Conservation (phyloP, 1,140 invertebrate species). For the Drosophila nasuta region DNA sequence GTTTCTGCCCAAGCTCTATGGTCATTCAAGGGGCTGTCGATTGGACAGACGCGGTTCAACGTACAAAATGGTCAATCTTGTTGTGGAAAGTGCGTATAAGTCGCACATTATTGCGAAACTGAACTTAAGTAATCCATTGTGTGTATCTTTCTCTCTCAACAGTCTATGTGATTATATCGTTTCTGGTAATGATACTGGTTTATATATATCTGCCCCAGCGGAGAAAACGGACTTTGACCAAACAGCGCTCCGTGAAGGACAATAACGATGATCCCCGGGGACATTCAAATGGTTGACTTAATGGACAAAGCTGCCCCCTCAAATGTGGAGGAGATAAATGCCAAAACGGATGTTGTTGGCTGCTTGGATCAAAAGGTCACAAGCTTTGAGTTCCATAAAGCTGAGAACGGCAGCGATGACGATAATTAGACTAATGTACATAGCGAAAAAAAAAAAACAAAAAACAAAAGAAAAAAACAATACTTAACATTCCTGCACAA, state of each 20-base stretch:
- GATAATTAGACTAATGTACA: conserved; percentile 18
- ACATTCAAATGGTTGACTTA: conserved; percentile 27
- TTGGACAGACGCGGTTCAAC: conserved; percentile 35
- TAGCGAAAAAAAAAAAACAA: background rate
- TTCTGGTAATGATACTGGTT: conserved; percentile 27
- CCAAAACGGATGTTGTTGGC: background rate
- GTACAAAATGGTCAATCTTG: conserved; percentile 31
- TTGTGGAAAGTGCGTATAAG: conserved; percentile 32
- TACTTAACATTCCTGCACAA: conserved; percentile 37
- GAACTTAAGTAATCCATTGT: conserved; percentile 2
- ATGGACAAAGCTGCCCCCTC: conserved; percentile 3
- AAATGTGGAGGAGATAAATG: background rate
- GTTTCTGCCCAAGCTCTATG: conserved; percentile 37
- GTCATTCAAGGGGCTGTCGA: conserved; percentile 15
- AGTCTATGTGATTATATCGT: conserved; percentile 45
- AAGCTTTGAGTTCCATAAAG: conserved; percentile 35
- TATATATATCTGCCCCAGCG: conserved; percentile 22
- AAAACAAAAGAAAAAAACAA: background rate
- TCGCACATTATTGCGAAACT: background rate
- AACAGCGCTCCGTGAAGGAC: background rate
- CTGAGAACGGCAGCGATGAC: conserved; percentile 2
- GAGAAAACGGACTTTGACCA: background rate
- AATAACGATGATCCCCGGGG: conserved; percentile 6
- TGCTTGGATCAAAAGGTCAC: conserved; percentile 25
- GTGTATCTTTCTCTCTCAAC: background rate